Percentiles rank a stretch among this genome's conserved stretches.
These are phyloP conservation scores for Clivina fossor DNA, from an alignment of 2,888 invertebrate species.

Conservation along the genomic window DNA sequence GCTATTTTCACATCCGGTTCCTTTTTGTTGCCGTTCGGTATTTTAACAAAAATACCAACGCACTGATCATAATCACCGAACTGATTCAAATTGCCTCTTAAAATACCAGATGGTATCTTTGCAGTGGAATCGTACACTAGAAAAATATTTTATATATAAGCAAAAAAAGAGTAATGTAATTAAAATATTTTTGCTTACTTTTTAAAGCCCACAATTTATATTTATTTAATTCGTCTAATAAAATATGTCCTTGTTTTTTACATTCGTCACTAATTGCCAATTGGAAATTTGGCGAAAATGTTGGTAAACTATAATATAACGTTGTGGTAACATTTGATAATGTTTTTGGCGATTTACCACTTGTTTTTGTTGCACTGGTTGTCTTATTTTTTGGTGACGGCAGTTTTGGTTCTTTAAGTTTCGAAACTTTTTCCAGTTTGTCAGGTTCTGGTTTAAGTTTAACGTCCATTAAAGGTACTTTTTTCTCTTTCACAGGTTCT, in stretches of 20 bases:
- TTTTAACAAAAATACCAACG: constrained; percentile 58
- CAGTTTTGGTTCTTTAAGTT: constrained; percentile 30
- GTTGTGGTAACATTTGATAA: no score
- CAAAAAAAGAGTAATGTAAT: background rate
- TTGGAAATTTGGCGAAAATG: constrained; percentile 69
- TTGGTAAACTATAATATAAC: constrained; percentile 59
- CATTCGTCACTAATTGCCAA: constrained; percentile 65
- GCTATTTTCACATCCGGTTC: constrained; percentile 63
- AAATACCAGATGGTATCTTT: constrained; percentile 68
- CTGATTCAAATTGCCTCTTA: constrained; percentile 71
- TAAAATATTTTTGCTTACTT: constrained; percentile 59
- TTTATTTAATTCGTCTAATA: constrained; percentile 67
- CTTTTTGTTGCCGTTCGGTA: constrained; percentile 62
- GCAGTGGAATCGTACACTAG: constrained; percentile 72
- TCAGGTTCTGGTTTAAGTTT: constrained; percentile 43
- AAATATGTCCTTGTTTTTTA: constrained; percentile 68
- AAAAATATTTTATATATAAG: constrained; percentile 45
- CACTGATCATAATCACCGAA: constrained; percentile 73
- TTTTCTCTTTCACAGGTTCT: constrained; percentile 29
- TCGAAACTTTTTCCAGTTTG: constrained; percentile 32
- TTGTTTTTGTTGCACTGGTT: constrained; percentile 27
- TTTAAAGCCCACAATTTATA: constrained; percentile 72
- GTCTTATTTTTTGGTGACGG: constrained; percentile 24
- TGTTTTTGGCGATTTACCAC: no score
- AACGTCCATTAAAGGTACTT: no score